These are phyloP conservation scores for Chloroclystis v-ata DNA, from an alignment of 2,888 invertebrate genomes.

Conservation along the genomic window DNA sequence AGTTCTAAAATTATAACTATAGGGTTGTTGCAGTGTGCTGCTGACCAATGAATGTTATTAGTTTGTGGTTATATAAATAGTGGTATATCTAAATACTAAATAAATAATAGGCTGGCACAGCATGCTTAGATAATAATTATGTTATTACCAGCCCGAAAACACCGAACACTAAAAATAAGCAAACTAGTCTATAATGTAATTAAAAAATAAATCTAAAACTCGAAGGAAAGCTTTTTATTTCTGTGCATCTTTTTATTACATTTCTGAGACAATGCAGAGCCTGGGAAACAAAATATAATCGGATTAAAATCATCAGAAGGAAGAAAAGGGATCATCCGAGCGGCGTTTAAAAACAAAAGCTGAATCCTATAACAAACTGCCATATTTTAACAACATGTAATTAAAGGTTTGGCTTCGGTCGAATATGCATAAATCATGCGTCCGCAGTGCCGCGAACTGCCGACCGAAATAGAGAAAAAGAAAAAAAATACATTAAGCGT, in stretches of 20 bases:
- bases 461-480: conserved; percentile 78
- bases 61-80: no score
- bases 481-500: conserved; percentile 75
- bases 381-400: conserved; percentile 79
- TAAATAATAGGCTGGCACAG: no score
- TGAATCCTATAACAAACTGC: conserved; percentile 77
- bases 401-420: conserved; percentile 76
- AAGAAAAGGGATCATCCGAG: conserved; percentile 58
- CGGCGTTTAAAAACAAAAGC: conserved; percentile 74
- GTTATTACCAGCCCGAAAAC: no score
- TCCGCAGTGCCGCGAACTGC: conserved; percentile 74
- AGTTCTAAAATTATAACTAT: no score
- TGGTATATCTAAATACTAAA: no score
- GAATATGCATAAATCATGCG: conserved; percentile 77
- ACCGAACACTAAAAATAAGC: no score
- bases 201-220: no score
- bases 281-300: conserved; percentile 22
- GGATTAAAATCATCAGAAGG: conserved; percentile 39
- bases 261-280: not conserved
- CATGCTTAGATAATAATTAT: no score
- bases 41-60: no score
- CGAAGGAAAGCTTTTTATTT: not conserved
- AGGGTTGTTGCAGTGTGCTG: no score
- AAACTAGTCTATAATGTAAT: no score
- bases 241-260: not conserved